Percentiles rank a stretch among this genome's conserved stretches.
Evolutionary conservation across 2,888 invertebrate genomes (phyloP).

Genomic region (Hirudinaria manillensis): DNA sequence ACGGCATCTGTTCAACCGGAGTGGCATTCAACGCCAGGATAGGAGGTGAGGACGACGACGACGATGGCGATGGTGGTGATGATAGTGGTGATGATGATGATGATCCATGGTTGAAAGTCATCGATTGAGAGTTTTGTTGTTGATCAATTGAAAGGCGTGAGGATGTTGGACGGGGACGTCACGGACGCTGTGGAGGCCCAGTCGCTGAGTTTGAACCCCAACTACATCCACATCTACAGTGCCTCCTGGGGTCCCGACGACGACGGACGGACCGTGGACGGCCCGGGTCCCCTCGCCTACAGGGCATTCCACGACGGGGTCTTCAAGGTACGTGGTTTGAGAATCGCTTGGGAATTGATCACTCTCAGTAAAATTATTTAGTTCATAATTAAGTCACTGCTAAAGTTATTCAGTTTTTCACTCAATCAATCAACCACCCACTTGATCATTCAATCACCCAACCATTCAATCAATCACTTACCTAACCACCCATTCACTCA

Average conservation of each 20-base stretch:
- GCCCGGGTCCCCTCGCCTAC: conserved; percentile 88
- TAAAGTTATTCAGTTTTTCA: no score
- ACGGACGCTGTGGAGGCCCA: conserved; percentile 97
- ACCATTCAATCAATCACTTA: no score
- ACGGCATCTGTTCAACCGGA: conserved; percentile 86
- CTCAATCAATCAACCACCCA: no score
- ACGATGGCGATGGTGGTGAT: neutral
- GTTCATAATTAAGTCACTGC: no score
- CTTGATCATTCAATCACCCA: no score
- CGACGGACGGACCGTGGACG: conserved; percentile 95
- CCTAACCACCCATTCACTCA: no score
- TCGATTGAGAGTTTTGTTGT: no score
- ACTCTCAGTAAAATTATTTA: no score
- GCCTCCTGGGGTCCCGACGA: conserved; percentile 97
- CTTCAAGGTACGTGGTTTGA: conserved; percentile 45
- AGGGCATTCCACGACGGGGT: conserved; percentile 93
- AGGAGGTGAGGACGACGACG: conserved; percentile 62
- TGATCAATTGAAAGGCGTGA: conserved; percentile 69
- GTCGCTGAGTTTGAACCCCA: conserved; percentile 84
- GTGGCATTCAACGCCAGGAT: conserved; percentile 91
- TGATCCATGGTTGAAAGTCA: neutral
- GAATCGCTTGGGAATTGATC: neutral
- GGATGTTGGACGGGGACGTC: conserved; percentile 95
- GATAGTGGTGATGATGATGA: conserved; percentile 2
- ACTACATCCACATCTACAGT: conserved; percentile 96